phyloP scores from a whole-genome alignment of 2,797 vertebrate genomes.

The Tinamus major region DNA sequence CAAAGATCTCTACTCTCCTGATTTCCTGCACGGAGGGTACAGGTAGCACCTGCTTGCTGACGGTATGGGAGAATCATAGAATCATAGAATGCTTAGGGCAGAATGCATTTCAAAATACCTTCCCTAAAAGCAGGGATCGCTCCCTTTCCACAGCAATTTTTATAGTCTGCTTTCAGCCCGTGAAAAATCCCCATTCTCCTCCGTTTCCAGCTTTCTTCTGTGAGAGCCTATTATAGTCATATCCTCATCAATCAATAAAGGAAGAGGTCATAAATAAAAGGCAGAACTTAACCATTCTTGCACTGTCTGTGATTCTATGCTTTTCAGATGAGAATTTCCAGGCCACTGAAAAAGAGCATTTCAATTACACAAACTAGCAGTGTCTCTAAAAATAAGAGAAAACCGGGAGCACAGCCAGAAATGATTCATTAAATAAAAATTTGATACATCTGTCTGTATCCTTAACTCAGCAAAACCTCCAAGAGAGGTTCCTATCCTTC shows the following conservation, averaged over 20 bases:
- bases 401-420: not conserved
- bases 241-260: not conserved
- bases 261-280: not conserved
- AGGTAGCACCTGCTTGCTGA: not conserved
- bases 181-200: not conserved
- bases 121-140: not conserved
- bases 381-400: not conserved
- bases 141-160: not conserved
- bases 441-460: not conserved
- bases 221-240: not conserved
- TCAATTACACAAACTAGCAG: not conserved
- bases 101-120: not conserved
- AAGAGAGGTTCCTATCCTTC: not conserved
- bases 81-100: no score
- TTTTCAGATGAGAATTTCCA: not conserved
- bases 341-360: not conserved
- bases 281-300: not conserved
- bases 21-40: not conserved
- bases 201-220: not conserved
- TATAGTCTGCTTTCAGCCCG: not conserved
- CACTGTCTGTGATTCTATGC: not conserved
- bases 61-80: fast-evolving
- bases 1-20: not conserved
- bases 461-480: constrained; percentile 22
- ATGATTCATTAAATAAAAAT: not conserved